These are phyloP conservation scores for Taphrorychus bicolor DNA, from an alignment of 2,888 invertebrate species.

Conservation along the genomic window DNA sequence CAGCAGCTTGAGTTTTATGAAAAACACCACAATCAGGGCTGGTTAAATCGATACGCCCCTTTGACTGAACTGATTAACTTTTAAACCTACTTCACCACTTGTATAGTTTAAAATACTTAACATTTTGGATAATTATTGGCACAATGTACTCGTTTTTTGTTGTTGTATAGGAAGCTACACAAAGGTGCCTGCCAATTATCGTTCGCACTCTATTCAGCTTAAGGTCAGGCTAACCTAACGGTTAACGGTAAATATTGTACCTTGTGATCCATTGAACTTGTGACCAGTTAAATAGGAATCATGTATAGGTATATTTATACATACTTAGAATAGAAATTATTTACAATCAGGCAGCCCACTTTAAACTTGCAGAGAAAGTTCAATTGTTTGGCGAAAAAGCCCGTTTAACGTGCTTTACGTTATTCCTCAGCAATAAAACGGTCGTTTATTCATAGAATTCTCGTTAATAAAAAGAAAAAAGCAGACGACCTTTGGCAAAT, in stretches of 20 bases:
- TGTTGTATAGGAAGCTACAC: not conserved
- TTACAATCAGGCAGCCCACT: no score
- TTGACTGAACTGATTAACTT: no score
- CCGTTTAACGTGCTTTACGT: no score
- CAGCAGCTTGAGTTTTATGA: no score
- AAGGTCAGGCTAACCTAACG: slow-evolving; percentile 5
- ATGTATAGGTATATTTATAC: no score
- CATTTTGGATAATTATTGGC: not conserved
- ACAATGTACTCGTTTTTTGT: not conserved
- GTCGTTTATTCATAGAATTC: not conserved
- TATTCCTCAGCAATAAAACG: not conserved
- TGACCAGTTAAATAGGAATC: no score
- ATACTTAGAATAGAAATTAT: no score
- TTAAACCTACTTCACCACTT: no score
- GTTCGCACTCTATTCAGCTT: not conserved
- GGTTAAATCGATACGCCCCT: no score
- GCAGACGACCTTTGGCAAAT: no score
- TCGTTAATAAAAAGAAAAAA: no score
- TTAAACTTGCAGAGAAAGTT: not conserved
- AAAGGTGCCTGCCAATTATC: not conserved
- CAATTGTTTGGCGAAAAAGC: not conserved
- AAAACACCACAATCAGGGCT: not conserved
- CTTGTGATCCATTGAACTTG: not conserved
- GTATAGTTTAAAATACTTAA: not conserved
- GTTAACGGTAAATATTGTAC: not conserved